Evolutionary conservation across 2,113 vertebrate genomes (phyloP).

Genomic region (Alouatta palliata): DNA sequence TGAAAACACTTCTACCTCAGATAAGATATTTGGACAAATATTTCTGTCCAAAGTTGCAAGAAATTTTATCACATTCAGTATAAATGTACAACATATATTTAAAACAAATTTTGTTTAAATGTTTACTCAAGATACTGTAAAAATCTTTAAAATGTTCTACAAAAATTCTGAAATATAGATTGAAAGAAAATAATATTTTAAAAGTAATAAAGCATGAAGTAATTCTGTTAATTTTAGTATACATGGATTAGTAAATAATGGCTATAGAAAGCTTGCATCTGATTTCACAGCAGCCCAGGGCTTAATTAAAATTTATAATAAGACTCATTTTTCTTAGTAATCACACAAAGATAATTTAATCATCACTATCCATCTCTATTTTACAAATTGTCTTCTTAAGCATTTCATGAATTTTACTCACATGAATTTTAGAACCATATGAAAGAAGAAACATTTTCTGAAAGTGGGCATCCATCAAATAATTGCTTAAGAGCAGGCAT

Average conservation of each 20-base stretch:
- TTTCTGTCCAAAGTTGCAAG: neutral
- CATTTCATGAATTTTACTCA: neutral
- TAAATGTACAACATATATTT: neutral
- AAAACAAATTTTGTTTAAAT: neutral
- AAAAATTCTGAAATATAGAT: neutral
- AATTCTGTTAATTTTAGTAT: neutral
- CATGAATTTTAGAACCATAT: neutral
- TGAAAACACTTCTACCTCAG: neutral
- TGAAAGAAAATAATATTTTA: neutral
- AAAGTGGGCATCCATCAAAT: neutral
- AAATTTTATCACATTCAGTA: neutral
- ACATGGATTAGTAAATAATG: neutral
- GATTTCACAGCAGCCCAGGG: neutral
- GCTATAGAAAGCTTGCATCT: neutral
- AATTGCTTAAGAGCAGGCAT: neutral
- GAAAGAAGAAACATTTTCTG: neutral
- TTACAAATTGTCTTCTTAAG: neutral
- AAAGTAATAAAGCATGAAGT: neutral
- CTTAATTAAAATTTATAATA: constrained; percentile 55
- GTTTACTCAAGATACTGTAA: neutral
- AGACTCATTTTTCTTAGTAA: constrained; percentile 32
- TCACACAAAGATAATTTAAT: constrained; percentile 36
- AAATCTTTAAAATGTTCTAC: neutral
- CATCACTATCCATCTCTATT: constrained; percentile 7
- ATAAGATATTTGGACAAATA: neutral